Percentiles rank a stretch among this genome's conserved stretches.
These are phyloP conservation scores for Drosophila neonasuta DNA, from an alignment of 2,888 invertebrate species.

Conservation along the genomic window DNA sequence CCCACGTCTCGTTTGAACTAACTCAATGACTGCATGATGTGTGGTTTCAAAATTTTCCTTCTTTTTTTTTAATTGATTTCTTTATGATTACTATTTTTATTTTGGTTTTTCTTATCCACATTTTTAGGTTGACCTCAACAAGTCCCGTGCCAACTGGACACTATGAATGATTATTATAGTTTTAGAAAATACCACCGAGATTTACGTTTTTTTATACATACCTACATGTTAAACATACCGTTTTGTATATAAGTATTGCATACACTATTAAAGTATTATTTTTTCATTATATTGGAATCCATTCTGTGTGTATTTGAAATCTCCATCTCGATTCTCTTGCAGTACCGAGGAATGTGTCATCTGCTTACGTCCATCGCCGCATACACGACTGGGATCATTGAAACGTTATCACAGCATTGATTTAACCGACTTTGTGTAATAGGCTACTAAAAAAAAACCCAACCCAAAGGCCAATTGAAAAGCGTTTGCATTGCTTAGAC, in stretches of 20 bases:
- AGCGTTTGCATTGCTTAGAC: slow-evolving; percentile 28
- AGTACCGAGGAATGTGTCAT: slow-evolving; percentile 81
- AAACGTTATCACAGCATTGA: slow-evolving; percentile 68
- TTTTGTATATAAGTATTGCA: slow-evolving; percentile 44
- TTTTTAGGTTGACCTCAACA: slow-evolving; percentile 79
- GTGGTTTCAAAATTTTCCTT: slow-evolving; percentile 18
- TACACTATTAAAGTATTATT: slow-evolving; percentile 63
- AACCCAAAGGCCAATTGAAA: slow-evolving; percentile 8
- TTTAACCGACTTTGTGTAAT: slow-evolving; percentile 67
- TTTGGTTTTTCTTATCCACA: slow-evolving; percentile 44
- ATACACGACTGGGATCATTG: slow-evolving; percentile 58
- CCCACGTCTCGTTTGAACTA: slow-evolving; percentile 29
- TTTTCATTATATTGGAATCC: slow-evolving; percentile 22
- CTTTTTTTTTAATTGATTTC: slow-evolving; percentile 19
- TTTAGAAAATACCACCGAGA: slow-evolving; percentile 49
- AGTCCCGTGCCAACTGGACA: slow-evolving; percentile 79
- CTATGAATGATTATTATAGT: slow-evolving; percentile 69
- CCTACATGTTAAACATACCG: slow-evolving; percentile 8
- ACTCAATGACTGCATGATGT: slow-evolving; percentile 39
- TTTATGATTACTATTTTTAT: slow-evolving; percentile 27
- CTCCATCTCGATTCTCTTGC: slow-evolving; percentile 45
- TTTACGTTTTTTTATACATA: slow-evolving; percentile 43
- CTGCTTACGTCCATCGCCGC: slow-evolving; percentile 76
- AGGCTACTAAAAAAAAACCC: neutral
- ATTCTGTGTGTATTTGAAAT: neutral